These are phyloP conservation scores for Rotaria socialis DNA, from an alignment of 2,888 invertebrate genomes.

Conservation along the genomic window DNA sequence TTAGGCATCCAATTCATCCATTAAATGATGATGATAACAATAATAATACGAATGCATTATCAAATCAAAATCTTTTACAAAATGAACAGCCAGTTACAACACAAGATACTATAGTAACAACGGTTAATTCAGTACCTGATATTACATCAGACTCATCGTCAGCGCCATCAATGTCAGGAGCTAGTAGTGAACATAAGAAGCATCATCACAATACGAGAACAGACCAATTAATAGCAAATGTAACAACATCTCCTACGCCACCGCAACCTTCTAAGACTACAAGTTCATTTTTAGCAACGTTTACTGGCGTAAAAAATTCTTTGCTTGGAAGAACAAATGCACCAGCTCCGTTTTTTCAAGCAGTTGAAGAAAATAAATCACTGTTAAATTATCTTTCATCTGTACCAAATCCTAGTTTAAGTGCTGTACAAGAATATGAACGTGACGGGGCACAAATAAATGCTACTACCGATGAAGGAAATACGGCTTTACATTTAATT, in stretches of 20 bases:
- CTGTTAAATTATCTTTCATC: background rate
- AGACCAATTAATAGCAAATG: background rate
- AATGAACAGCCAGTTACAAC: background rate
- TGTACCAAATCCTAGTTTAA: background rate
- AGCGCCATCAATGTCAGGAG: background rate
- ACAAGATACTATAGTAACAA: background rate
- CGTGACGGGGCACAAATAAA: background rate
- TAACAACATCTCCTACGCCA: background rate
- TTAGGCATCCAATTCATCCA: conserved; percentile 34
- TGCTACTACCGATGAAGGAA: conserved; percentile 16
- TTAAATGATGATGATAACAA: background rate
- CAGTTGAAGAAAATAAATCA: background rate
- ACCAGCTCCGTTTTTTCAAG: background rate
- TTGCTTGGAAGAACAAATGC: background rate
- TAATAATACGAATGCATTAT: background rate
- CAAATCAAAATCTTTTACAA: background rate
- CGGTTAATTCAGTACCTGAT: background rate
- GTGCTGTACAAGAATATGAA: background rate
- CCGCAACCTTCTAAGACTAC: background rate
- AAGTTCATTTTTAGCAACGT: background rate
- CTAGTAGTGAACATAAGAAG: background rate
- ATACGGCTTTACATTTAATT: background rate
- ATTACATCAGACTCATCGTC: background rate
- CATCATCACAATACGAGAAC: background rate
- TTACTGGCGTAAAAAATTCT: background rate